phyloP scores from a whole-genome alignment of 37 sponge, comb jelly and placozoan genomes.

The Oopsacas minuta region DNA sequence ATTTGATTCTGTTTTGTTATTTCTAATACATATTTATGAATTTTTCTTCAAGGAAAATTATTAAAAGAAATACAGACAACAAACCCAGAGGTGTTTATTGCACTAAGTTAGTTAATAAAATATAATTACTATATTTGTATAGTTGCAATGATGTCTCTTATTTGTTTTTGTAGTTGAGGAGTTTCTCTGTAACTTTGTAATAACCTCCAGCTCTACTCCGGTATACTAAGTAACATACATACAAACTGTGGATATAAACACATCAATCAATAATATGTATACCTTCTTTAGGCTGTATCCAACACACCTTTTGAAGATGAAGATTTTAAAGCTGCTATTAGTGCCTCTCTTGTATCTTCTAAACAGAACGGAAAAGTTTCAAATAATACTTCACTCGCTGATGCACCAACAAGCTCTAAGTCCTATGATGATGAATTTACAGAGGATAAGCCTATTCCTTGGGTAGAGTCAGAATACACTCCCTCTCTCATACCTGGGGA shows the following conservation, averaged over 20 bases:
- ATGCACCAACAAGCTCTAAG: background rate
- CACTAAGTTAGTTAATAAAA: background rate
- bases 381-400: background rate
- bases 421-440: background rate
- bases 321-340: background rate
- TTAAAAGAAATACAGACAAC: background rate
- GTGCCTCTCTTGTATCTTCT: background rate
- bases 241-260: too few relatives aligned
- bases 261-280: background rate
- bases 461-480: background rate
- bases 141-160: background rate
- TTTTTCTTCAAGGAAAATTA: background rate
- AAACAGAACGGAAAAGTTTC: background rate
- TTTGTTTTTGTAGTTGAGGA: background rate
- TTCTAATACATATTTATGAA: too few relatives aligned
- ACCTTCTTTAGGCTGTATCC: background rate
- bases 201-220: background rate
- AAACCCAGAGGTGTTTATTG: background rate
- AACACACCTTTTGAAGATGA: background rate
- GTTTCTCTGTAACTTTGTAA: background rate
- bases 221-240: background rate
- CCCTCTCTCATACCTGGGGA: background rate
- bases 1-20: background rate
- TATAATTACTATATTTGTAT: background rate
- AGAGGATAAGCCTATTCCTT: background rate